phyloP scores from a whole-genome alignment of 2,113 vertebrate species.

The Leiothrix lutea region DNA sequence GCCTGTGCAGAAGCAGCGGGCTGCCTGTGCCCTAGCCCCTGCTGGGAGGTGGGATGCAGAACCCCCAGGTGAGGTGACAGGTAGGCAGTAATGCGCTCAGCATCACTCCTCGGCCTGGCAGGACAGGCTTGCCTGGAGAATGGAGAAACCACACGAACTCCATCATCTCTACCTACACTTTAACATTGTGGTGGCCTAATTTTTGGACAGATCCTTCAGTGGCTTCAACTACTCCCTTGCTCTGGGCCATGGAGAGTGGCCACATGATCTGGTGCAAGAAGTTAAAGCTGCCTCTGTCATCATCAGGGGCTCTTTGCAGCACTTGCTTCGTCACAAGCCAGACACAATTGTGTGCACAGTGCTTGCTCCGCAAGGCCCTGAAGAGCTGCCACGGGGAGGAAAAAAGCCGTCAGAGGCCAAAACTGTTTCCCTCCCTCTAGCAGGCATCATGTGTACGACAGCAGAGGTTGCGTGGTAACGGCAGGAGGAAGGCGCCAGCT shows the following conservation, averaged over 20 bases:
- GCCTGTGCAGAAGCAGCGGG: neutral
- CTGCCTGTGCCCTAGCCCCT: neutral
- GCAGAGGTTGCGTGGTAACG: conserved; percentile 37
- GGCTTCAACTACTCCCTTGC: neutral
- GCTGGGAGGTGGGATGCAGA: neutral
- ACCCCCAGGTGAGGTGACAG: neutral
- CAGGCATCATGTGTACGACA: conserved; percentile 13
- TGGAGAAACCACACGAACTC: neutral
- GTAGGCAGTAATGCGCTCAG: neutral
- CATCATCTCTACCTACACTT: neutral
- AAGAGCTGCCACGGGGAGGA: neutral
- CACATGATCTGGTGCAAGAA: neutral
- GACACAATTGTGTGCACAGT: accelerated
- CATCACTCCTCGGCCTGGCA: neutral
- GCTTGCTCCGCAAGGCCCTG: neutral
- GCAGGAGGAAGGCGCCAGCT: conserved; percentile 28
- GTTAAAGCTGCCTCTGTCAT: neutral
- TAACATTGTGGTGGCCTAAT: neutral
- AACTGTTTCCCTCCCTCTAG: neutral
- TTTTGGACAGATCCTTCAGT: neutral
- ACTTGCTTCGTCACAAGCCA: neutral
- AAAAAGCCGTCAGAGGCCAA: neutral
- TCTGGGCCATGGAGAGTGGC: neutral
- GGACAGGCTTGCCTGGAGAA: neutral
- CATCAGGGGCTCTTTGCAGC: neutral